Percentiles rank a stretch among this genome's conserved stretches.
phyloP scores from a whole-genome alignment of 1,140 invertebrate species.

The Monochamus saltuarius region DNA sequence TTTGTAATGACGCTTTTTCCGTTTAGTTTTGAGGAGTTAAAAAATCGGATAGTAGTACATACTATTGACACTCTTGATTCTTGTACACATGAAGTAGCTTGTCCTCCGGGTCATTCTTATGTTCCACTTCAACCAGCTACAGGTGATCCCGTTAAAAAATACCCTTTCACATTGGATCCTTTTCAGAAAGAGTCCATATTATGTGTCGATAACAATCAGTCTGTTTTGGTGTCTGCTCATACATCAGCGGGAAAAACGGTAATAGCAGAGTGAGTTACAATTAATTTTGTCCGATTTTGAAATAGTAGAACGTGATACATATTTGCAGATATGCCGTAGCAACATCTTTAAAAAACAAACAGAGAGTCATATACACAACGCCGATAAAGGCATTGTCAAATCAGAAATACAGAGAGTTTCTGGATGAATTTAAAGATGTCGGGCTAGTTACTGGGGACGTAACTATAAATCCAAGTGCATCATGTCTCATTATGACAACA shows the following conservation, averaged over 20 bases:
- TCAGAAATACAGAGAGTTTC: constrained; percentile 98
- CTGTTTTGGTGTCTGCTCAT: constrained; percentile 97
- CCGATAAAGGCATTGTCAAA: constrained; percentile 99
- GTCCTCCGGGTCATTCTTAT: constrained; percentile 84
- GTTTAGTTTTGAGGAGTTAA: constrained; percentile 62
- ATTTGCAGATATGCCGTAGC: constrained; percentile 70
- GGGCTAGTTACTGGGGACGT: constrained; percentile 98
- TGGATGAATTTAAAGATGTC: constrained; percentile 97
- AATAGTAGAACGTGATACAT: neutral
- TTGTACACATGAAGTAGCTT: constrained; percentile 91
- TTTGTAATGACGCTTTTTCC: constrained; percentile 12
- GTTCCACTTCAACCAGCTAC: constrained; percentile 63
- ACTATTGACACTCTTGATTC: constrained; percentile 85
- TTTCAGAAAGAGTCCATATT: constrained; percentile 98
- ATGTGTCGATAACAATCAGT: constrained; percentile 97
- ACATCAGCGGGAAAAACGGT: constrained; percentile 99
- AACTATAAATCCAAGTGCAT: constrained; percentile 97
- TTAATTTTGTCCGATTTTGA: neutral
- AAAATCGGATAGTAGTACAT: constrained; percentile 76
- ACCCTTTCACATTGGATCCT: constrained; percentile 93
- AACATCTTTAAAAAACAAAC: constrained; percentile 67
- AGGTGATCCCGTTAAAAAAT: constrained; percentile 84
- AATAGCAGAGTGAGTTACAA: constrained; percentile 86
- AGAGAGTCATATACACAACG: constrained; percentile 98
- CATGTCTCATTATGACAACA: constrained; percentile 99